Conservation (phyloP, 2,797 vertebrate genomes). For the Molossus molossus region DNA sequence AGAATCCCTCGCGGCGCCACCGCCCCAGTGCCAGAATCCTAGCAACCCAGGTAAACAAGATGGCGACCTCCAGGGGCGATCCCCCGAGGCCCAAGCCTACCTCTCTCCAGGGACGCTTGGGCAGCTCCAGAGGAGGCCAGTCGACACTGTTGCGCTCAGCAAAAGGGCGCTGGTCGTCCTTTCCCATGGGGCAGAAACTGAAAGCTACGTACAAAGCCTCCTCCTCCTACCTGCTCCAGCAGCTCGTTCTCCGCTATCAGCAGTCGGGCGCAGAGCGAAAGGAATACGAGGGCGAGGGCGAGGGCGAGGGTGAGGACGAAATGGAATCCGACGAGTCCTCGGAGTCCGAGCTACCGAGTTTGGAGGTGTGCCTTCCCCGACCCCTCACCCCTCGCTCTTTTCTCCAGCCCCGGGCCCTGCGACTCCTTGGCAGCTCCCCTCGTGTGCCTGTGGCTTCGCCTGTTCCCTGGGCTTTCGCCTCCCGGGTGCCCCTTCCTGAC, state of each 20-base stretch:
- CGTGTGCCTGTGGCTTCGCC: background rate
- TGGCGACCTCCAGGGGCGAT: slow-evolving; percentile 22
- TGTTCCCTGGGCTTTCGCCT: background rate
- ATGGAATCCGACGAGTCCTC: slow-evolving; percentile 71
- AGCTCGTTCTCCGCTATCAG: slow-evolving; percentile 60
- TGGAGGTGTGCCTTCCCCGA: slow-evolving; percentile 82
- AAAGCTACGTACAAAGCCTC: slow-evolving; percentile 29
- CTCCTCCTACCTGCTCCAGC: slow-evolving; percentile 70
- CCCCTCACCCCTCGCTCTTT: no score
- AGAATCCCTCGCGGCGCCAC: slow-evolving; percentile 57
- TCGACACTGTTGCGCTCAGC: fast-evolving
- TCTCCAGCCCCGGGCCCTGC: background rate
- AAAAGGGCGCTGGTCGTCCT: background rate
- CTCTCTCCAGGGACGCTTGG: fast-evolving
- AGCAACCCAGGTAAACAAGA: slow-evolving; percentile 85
- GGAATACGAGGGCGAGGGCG: background rate
- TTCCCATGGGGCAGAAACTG: slow-evolving; percentile 8
- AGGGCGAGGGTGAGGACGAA: background rate
- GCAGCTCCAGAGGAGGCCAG: background rate
- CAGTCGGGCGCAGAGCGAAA: slow-evolving; percentile 7
- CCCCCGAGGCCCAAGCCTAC: background rate
- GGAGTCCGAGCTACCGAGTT: slow-evolving; percentile 70
- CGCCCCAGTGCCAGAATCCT: slow-evolving; percentile 38
- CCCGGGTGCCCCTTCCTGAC: no score
- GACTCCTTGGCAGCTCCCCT: background rate